Evolutionary conservation across 2,113 vertebrate genomes (phyloP).

Genomic region (Acanthisitta chloris): DNA sequence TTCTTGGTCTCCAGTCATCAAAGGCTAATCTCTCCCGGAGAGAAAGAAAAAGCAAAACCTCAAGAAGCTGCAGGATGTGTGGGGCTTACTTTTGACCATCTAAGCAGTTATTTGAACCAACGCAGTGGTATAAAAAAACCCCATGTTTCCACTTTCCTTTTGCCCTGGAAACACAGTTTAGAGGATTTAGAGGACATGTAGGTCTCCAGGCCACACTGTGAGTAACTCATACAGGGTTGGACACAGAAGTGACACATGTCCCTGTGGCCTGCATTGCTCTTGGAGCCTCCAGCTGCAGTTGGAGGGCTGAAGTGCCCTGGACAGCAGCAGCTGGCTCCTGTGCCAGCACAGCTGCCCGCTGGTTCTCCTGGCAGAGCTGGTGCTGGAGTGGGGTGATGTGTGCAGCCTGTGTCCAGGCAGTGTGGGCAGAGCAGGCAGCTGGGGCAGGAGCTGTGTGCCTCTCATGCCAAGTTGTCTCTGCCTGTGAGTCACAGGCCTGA

Average conservation of each 20-base stretch:
- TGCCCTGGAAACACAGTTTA: not conserved
- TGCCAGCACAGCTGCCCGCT: fast-evolving
- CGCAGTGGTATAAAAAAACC: not conserved
- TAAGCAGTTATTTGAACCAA: not conserved
- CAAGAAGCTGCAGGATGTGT: not conserved
- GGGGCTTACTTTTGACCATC: not conserved
- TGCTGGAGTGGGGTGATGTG: fast-evolving
- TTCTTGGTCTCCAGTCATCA: not conserved
- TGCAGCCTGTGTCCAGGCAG: not conserved
- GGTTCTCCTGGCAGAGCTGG: fast-evolving
- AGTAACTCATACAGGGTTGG: fast-evolving
- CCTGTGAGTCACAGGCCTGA: conserved; percentile 38
- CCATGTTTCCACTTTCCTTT: not conserved
- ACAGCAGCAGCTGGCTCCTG: not conserved
- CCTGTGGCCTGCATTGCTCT: fast-evolving
- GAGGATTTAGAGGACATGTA: not conserved
- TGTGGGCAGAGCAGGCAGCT: not conserved
- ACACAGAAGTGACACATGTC: not conserved
- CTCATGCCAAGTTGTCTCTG: not conserved
- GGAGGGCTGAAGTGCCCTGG: fast-evolving
- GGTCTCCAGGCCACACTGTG: not conserved
- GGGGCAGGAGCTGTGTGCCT: not conserved
- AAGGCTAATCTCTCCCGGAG: not conserved
- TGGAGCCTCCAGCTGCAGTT: not conserved
- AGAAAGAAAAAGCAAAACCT: conserved; percentile 34